Evolutionary conservation across 2,888 invertebrate genomes (phyloP).

Genomic region (Gryllus longicercus): DNA sequence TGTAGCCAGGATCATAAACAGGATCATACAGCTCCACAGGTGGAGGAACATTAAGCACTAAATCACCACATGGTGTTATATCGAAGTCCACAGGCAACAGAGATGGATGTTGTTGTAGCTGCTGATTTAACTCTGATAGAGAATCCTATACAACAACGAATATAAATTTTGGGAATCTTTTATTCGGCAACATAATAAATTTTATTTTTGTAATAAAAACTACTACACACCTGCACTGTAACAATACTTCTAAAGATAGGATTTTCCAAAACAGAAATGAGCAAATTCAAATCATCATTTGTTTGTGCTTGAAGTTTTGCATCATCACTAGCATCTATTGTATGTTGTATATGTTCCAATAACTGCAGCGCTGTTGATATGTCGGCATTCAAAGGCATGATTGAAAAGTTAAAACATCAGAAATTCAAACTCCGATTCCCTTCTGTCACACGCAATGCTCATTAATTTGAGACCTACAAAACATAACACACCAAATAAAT

Average conservation of each 20-base stretch:
- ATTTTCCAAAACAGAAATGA: conserved; percentile 78
- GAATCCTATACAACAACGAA: conserved; percentile 66
- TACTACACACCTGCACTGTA: conserved; percentile 58
- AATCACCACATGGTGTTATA: conserved; percentile 76
- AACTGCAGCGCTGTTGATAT: conserved; percentile 86
- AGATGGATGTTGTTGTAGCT: conserved; percentile 85
- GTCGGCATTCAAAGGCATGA: conserved; percentile 50
- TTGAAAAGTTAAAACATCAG: neutral
- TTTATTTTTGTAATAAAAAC: neutral
- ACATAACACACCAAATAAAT: neutral
- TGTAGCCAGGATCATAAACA: conserved; percentile 48
- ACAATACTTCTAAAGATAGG: conserved; percentile 88
- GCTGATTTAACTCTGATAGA: conserved; percentile 78
- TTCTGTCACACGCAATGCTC: no score
- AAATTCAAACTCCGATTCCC: no score
- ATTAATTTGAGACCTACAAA: neutral
- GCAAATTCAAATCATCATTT: conserved; percentile 74
- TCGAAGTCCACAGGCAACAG: conserved; percentile 92
- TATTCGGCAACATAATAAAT: no score
- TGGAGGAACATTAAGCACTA: conserved; percentile 63
- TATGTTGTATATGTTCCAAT: conserved; percentile 81
- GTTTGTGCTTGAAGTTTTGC: conserved; percentile 72
- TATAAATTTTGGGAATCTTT: no score
- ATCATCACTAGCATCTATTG: conserved; percentile 80
- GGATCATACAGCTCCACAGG: conserved; percentile 55